Conservation (phyloP, 2,797 vertebrate species). For the Syncerus caffer region DNA sequence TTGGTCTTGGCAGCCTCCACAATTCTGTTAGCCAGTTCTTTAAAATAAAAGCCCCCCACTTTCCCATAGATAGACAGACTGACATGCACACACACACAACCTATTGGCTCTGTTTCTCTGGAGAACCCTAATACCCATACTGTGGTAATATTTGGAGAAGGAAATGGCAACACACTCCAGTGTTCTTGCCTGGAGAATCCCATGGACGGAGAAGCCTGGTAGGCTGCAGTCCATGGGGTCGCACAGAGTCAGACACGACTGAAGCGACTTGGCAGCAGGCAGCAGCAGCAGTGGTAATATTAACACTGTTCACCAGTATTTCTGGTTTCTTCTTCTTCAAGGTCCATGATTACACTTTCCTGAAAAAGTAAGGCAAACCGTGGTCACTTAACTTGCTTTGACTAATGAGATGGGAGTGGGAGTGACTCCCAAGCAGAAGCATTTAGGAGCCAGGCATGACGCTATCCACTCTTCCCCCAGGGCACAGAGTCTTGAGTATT, state of each 20-base stretch:
- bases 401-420: not conserved
- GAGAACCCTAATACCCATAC: not conserved
- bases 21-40: not conserved
- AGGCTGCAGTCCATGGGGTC: no score
- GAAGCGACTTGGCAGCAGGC: no score
- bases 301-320: not conserved
- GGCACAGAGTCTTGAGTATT: not conserved
- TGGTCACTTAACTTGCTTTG: not conserved
- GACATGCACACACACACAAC: not conserved
- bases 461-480: no score
- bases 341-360: not conserved
- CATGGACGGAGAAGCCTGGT: no score
- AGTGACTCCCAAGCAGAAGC: not conserved
- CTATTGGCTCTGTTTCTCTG: not conserved
- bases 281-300: not conserved
- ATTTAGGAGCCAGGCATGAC: not conserved
- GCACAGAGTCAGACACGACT: no score
- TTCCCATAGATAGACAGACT: accelerated
- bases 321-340: not conserved
- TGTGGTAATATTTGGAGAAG: not conserved
- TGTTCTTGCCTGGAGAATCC: no score
- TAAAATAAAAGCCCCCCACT: no score
- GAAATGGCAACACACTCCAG: no score
- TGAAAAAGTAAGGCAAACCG: not conserved
- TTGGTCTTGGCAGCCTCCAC: not conserved